These are phyloP conservation scores for Noctuana brunneofusca DNA, from an alignment of 2,888 invertebrate genomes.

Conservation along the genomic window DNA sequence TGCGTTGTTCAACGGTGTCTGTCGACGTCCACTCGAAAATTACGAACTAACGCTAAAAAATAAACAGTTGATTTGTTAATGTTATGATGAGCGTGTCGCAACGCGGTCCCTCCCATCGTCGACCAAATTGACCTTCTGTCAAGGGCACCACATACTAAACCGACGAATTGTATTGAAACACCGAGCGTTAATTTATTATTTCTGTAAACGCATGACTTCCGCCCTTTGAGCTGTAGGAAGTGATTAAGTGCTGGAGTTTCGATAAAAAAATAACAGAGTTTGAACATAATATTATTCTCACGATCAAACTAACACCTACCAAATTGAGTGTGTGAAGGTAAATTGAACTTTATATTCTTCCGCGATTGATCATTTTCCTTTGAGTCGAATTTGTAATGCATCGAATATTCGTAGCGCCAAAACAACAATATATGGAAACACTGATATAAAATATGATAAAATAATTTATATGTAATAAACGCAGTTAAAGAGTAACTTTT, in stretches of 20 bases:
- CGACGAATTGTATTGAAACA: slow-evolving; percentile 62
- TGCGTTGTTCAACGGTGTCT: slow-evolving; percentile 54
- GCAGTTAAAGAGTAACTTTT: slow-evolving; percentile 42
- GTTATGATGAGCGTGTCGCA: slow-evolving; percentile 63
- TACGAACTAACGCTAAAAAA: slow-evolving; percentile 68
- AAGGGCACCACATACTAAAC: slow-evolving; percentile 60
- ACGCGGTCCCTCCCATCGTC: slow-evolving; percentile 55
- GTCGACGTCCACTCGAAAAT: slow-evolving; percentile 62
- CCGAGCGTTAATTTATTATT: slow-evolving; percentile 75
- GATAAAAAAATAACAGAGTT: slow-evolving; percentile 71
- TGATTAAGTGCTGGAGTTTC: slow-evolving; percentile 70
- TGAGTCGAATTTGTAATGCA: slow-evolving; percentile 6
- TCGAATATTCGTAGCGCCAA: slow-evolving; percentile 8
- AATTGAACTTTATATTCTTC: slow-evolving; percentile 48
- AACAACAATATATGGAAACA: slow-evolving; percentile 7
- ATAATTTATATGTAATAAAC: slow-evolving; percentile 31
- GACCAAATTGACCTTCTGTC: slow-evolving; percentile 69
- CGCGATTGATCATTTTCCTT: slow-evolving; percentile 43
- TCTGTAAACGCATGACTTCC: slow-evolving; percentile 76
- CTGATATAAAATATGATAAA: slow-evolving; percentile 8
- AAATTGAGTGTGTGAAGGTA: slow-evolving; percentile 58
- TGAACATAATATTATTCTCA: slow-evolving; percentile 67
- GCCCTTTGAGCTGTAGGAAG: slow-evolving; percentile 79
- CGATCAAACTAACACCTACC: slow-evolving; percentile 62
- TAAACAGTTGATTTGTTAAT: slow-evolving; percentile 66